Base-by-base conservation (phyloP, 2,113 vertebrate species). In the Hirundichthys speculiger region DNA sequence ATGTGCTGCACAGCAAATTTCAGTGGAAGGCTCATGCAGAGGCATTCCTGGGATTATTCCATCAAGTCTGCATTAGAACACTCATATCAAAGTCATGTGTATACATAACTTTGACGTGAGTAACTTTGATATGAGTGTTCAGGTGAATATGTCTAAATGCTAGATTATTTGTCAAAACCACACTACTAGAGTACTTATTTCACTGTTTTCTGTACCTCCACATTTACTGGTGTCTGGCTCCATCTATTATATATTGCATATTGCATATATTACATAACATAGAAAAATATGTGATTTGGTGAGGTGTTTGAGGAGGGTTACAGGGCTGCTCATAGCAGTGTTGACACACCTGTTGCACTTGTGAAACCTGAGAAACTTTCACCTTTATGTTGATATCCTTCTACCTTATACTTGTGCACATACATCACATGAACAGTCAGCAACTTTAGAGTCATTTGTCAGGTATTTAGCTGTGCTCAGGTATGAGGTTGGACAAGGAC, bases 311-410 rank as follows among this genome's bases (percentile, higher is more conserved):
- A n/a, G n/a, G n/a, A n/a, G 46, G 15, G 45, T 55, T 54, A 16
- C n/a, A 30, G 45, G 22, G 16, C 4, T 48, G 16, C 19, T 69
- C 3, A 16, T 13, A 19, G 13, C 7, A 11, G 78, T 72, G 70
- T 55, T 53, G 82, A 79, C 69, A 55, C 64, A 88, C 88, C 82
- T 65, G 88, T 81, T 74, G 5, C 54, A 50, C 87, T 68, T 43
- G 40, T 63, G 41, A 21, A 16, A 48, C 15, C 63, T 48, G 25
- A 65, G 41, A 22, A 13, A 45, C 12, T 60, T 71, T 73, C 30
- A 58, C 27, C 43, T 12, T 24, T 14, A 22, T 13, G 45, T 55
- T 41, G 53, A 15, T 57, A 16, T n/a, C 14, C 4, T 13, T 27
- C 10, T 47, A 30, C 16, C 38, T 19, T 21, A 16, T 8, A 0